phyloP scores from a whole-genome alignment of 2,888 invertebrate genomes.

The Meteorus cinctellus region DNA sequence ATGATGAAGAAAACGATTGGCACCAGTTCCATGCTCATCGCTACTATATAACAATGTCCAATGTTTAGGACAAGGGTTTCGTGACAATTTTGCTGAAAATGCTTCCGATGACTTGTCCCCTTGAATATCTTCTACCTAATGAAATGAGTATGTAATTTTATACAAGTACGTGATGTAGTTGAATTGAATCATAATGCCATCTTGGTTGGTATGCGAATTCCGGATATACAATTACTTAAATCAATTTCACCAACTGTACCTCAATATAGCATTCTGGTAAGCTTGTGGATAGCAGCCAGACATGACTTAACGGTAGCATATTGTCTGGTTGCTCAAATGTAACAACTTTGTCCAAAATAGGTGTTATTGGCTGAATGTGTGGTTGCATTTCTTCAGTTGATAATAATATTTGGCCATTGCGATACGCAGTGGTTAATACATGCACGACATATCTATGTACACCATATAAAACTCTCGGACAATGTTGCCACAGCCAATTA shows the following conservation, averaged over 20 bases:
- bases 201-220: no score
- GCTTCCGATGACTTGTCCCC: constrained; percentile 60
- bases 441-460: constrained; percentile 83
- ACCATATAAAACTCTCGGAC: constrained; percentile 83
- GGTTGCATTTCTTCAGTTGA: constrained; percentile 66
- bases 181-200: no score
- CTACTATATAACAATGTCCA: constrained; percentile 91
- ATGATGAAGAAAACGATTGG: constrained; percentile 91
- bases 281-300: constrained; percentile 82
- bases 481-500: constrained; percentile 88
- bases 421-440: constrained; percentile 77
- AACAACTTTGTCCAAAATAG: constrained; percentile 77
- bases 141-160: no score
- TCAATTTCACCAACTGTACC: constrained; percentile 58
- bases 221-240: no score
- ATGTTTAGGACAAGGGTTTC: constrained; percentile 78
- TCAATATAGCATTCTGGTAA: constrained; percentile 75
- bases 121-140: constrained; percentile 56
- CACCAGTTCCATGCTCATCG: constrained; percentile 88
- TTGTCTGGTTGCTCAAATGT: constrained; percentile 64
- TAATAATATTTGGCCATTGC: constrained; percentile 69
- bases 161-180: no score
- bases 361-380: constrained; percentile 84
- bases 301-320: constrained; percentile 79
- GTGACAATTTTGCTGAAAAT: constrained; percentile 66